These are phyloP conservation scores for Campoplex nolae DNA, from an alignment of 2,888 invertebrate genomes.

Conservation along the genomic window DNA sequence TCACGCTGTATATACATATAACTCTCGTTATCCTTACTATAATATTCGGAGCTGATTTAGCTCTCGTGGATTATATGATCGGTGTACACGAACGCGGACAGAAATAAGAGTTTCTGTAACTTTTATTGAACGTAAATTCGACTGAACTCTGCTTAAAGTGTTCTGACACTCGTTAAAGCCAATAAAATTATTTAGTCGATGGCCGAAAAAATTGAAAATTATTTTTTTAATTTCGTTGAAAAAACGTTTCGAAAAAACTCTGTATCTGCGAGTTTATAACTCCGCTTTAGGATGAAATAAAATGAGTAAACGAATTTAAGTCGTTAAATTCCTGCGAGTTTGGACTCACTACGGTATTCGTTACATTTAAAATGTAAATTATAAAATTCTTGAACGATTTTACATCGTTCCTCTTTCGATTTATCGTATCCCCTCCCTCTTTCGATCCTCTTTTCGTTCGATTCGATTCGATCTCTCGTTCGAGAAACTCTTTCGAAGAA, in stretches of 20 bases:
- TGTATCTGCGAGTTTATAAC: background rate
- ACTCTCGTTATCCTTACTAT: slow-evolving; percentile 17
- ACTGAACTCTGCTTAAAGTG: background rate
- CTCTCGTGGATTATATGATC: slow-evolving; percentile 1
- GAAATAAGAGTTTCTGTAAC: no score
- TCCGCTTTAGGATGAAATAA: background rate
- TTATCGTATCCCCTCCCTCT: slow-evolving; percentile 11
- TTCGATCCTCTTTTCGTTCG: slow-evolving; percentile 1
- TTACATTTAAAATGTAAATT: slow-evolving; percentile 79
- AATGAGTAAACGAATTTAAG: background rate
- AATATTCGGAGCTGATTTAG: slow-evolving; percentile 24
- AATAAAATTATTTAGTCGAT: background rate
- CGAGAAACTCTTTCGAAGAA: slow-evolving; percentile 47
- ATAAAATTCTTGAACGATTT: slow-evolving; percentile 32
- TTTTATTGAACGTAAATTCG: no score
- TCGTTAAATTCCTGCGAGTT: slow-evolving; percentile 14
- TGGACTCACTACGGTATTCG: slow-evolving; percentile 36
- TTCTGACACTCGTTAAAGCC: background rate
- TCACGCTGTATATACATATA: background rate
- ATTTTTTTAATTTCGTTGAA: background rate
- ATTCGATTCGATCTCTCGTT: slow-evolving; percentile 52
- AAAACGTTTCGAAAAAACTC: background rate
- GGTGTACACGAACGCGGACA: background rate
- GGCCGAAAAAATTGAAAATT: background rate
- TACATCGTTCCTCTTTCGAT: slow-evolving; percentile 24